Conservation (phyloP, 2,797 vertebrate genomes). For the Choloepus didactylus region DNA sequence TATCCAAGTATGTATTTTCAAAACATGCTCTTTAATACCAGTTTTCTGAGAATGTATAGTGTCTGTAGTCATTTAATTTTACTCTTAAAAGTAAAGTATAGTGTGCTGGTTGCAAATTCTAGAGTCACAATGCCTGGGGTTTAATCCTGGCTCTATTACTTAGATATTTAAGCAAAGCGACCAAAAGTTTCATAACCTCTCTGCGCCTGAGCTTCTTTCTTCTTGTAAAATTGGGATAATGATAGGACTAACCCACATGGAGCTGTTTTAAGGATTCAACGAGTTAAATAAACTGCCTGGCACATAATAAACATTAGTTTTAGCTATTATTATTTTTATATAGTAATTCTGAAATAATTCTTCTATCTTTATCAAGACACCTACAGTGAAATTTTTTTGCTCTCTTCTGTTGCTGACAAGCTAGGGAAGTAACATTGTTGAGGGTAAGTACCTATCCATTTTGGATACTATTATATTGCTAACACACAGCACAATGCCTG, state of each 20-base stretch:
- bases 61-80: constrained; percentile 12
- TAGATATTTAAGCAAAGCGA: background rate
- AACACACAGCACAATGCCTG: background rate
- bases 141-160: background rate
- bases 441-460: background rate
- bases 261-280: background rate
- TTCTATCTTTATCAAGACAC: background rate
- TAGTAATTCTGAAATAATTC: background rate
- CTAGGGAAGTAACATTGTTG: background rate
- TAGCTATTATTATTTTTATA: background rate
- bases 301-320: background rate
- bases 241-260: background rate
- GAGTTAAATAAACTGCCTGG: background rate
- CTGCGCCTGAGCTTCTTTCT: background rate
- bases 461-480: background rate
- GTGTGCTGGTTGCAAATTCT: background rate
- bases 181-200: background rate
- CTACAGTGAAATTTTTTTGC: background rate
- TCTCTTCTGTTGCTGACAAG: background rate
- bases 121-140: background rate
- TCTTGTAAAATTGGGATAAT: background rate
- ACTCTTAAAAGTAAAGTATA: background rate
- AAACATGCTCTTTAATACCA: background rate
- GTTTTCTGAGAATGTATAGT: background rate
- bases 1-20: background rate